A percentile compares a stretch with the other conserved stretches of the same genome.
These are phyloP conservation scores for Parascotia fuliginaria DNA, from an alignment of 2,888 invertebrate genomes.

Conservation along the genomic window DNA sequence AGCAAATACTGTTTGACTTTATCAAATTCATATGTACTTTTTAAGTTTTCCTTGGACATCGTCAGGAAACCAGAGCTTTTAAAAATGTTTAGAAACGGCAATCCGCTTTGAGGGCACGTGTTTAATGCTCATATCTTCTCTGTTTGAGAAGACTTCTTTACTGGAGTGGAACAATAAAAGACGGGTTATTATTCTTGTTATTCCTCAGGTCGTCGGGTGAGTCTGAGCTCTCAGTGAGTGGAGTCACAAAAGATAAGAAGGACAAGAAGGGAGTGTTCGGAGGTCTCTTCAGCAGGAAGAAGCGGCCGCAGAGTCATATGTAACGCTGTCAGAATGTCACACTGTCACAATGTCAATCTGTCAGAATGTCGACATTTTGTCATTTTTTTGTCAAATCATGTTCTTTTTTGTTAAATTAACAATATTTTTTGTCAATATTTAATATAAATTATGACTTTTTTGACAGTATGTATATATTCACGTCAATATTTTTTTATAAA, in stretches of 20 bases:
- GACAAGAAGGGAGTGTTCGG: conserved; percentile 87
- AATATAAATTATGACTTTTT: too few relatives aligned
- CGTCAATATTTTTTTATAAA: conserved; percentile 18
- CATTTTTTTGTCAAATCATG: conserved; percentile 8
- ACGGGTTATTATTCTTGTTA: background rate
- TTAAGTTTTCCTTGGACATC: too few relatives aligned
- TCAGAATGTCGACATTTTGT: conserved; percentile 21
- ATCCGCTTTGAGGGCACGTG: too few relatives aligned
- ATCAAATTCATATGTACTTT: too few relatives aligned
- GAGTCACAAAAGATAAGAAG: conserved; percentile 81
- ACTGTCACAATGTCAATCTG: conserved; percentile 10
- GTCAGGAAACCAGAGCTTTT: too few relatives aligned
- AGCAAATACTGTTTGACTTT: too few relatives aligned
- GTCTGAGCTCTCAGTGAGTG: conserved; percentile 77
- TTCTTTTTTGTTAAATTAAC: background rate
- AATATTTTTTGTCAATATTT: too few relatives aligned
- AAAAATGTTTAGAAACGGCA: too few relatives aligned
- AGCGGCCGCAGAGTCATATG: conserved; percentile 85
- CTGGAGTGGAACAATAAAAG: too few relatives aligned
- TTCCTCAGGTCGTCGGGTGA: conserved; percentile 74
- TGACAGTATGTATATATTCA: conserved; percentile 6
- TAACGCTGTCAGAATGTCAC: conserved; percentile 52
- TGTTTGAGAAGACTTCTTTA: too few relatives aligned
- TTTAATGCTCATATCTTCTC: too few relatives aligned
- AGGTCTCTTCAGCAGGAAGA: conserved; percentile 86